Percentiles rank a stretch among this genome's conserved stretches.
phyloP scores from a whole-genome alignment of 2,888 invertebrate species.

The Ypsolopha sequella region DNA sequence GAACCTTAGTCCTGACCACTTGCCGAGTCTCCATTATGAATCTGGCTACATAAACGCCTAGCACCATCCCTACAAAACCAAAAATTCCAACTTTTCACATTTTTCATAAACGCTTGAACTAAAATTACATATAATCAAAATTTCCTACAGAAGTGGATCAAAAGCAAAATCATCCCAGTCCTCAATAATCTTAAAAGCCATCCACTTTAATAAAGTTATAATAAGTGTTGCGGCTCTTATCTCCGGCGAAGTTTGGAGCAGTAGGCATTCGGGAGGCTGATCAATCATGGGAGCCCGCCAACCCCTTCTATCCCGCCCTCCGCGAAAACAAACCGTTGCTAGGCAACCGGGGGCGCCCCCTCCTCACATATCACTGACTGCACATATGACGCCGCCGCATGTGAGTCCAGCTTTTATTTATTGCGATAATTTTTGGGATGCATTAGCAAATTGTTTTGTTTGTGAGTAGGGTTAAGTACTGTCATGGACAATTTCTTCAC shows the following conservation, averaged over 20 bases:
- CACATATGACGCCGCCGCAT: constrained; percentile 3
- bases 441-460: too few relatives aligned
- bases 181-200: neutral
- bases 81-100: neutral
- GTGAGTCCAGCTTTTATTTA: neutral
- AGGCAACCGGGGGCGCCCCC: constrained; percentile 44
- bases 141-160: neutral
- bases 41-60: too few relatives aligned
- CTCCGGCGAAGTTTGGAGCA: constrained; percentile 33
- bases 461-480: too few relatives aligned
- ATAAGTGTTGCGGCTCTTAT: constrained; percentile 14
- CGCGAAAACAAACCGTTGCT: constrained; percentile 68
- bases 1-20: too few relatives aligned
- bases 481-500: too few relatives aligned
- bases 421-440: neutral
- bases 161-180: neutral
- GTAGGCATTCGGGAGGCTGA: constrained; percentile 66
- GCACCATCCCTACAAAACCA: too few relatives aligned
- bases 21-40: too few relatives aligned
- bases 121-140: neutral
- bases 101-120: neutral
- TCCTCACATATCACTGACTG: constrained; percentile 3
- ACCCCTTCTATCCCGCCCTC: constrained; percentile 67
- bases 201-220: constrained; percentile 5
- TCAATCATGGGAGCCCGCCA: constrained; percentile 56